Percentiles rank a stretch among this genome's conserved stretches.
These are phyloP conservation scores for Girardia tigrina DNA, from an alignment of 2,888 invertebrate species.

Conservation along the genomic window DNA sequence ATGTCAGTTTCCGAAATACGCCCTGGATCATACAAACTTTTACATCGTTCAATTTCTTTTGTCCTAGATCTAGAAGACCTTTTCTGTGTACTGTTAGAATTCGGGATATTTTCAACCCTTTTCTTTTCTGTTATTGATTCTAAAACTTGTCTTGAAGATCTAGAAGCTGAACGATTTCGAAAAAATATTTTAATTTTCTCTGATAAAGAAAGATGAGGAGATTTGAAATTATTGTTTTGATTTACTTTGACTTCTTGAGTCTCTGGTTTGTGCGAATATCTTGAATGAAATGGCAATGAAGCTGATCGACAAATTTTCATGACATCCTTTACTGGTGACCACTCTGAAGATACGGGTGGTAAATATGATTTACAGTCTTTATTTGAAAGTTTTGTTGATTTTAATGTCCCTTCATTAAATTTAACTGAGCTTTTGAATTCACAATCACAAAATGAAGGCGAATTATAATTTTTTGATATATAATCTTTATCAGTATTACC, in stretches of 20 bases:
- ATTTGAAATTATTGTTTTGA: background rate
- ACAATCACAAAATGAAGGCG: background rate
- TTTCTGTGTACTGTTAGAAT: background rate
- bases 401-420: background rate
- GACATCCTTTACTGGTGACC: background rate
- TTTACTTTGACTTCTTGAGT: background rate
- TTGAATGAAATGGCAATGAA: background rate
- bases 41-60: background rate
- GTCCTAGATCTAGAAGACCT: background rate
- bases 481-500: background rate
- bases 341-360: background rate
- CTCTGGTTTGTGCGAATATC: background rate
- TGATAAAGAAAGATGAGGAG: background rate
- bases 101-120: background rate
- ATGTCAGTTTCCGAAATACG: too few species aligned
- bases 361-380: constrained; percentile 12
- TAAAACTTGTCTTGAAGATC: background rate
- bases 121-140: background rate
- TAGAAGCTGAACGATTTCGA: constrained; percentile 9
- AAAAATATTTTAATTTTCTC: background rate
- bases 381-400: background rate
- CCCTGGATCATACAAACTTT: background rate
- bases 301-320: constrained; percentile 10
- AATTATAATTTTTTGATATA: background rate
- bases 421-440: background rate